Base-by-base conservation (phyloP, 2,113 vertebrate species). In the Lophura nycthemera region DNA sequence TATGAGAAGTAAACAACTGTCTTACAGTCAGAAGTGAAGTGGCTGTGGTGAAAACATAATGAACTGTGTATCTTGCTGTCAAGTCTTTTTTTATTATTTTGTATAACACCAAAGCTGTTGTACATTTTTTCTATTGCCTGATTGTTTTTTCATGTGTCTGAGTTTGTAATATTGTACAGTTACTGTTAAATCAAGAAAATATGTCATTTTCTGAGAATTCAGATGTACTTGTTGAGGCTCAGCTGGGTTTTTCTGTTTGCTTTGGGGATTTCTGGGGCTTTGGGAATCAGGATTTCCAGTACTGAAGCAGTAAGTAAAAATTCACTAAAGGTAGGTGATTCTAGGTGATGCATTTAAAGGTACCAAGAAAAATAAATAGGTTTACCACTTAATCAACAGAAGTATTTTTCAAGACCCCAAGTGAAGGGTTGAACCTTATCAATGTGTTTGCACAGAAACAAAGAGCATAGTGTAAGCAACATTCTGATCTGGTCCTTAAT, bases 81-180 rank as follows among this genome's bases (percentile, higher is more conserved):
- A 74, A 60, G 93, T 93, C 82, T 97, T 96, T 97, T 63, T 94
- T 91, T 96, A 96, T 97, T 96, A 90, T 97, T 97, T 96, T 97
- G 95, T 98, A 96, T 97, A 97, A 97, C 98, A 97, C 98, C 97
- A 98, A 98, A 98, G 97, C 96, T 96, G 97, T 98, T 98, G 98
- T 97, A 97, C 97, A 97, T 98, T 98, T 98, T 98, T 98, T 98
- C 97, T 98, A 97, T 97, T 97, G 97, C 97, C 96, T 97, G 96
- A 92, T 96, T 89, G 90, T 97, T 98, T 54, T 59, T 97, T 96
- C 97, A 96, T 95, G 95, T 97, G 97, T 98, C 93, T 96, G 69
- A 96, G 95, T 97, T 97, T 98, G 95, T 98, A 97, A 97, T 97
- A 97, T 92, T 98, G 97, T 98, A 98, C 96, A 98, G 97, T 97